phyloP scores from a whole-genome alignment of 2,888 invertebrate genomes.

The Sinohyriopsis cumingii region DNA sequence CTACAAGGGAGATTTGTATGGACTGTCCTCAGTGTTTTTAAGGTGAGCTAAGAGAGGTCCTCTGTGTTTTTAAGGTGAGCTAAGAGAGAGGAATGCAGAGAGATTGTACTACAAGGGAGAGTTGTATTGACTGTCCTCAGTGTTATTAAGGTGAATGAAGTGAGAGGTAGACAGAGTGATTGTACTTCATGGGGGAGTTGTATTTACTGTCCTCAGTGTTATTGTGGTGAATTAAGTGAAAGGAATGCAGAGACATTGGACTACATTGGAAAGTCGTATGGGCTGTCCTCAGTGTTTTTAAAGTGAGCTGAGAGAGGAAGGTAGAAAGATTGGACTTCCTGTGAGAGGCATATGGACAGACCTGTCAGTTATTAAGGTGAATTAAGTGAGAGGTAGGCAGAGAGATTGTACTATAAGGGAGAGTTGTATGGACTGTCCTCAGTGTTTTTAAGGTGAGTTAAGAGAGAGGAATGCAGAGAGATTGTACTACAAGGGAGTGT shows the following conservation, averaged over 20 bases:
- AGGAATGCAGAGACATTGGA: too few species aligned
- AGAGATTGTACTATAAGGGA: slow-evolving; percentile 83
- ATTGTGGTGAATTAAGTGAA: too few species aligned
- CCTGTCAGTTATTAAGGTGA: slow-evolving; percentile 87
- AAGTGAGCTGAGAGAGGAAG: slow-evolving; percentile 86
- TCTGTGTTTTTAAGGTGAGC: slow-evolving; percentile 87
- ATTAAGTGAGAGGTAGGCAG: slow-evolving; percentile 80
- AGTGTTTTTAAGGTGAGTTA: neutral
- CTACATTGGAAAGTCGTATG: too few species aligned
- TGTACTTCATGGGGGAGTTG: slow-evolving; percentile 80
- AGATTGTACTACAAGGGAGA: slow-evolving; percentile 82
- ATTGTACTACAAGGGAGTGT: too few species aligned
- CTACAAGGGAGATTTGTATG: too few species aligned
- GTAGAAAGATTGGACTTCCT: slow-evolving; percentile 86
- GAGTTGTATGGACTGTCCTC: neutral
- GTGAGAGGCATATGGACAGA: slow-evolving; percentile 95
- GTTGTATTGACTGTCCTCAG: neutral
- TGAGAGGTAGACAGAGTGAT: slow-evolving; percentile 69
- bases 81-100: slow-evolving; percentile 80
- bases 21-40: too few species aligned
- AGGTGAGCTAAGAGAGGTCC: too few species aligned
- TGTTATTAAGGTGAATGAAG: neutral
- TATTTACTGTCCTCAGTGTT: neutral
- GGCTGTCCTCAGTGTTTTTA: slow-evolving; percentile 75
- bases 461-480: too few species aligned